Percentiles rank a stretch among this genome's conserved stretches.
These are phyloP conservation scores for Dimorphilus gyrociliatus DNA, from an alignment of 2,888 invertebrate species.

Conservation along the genomic window DNA sequence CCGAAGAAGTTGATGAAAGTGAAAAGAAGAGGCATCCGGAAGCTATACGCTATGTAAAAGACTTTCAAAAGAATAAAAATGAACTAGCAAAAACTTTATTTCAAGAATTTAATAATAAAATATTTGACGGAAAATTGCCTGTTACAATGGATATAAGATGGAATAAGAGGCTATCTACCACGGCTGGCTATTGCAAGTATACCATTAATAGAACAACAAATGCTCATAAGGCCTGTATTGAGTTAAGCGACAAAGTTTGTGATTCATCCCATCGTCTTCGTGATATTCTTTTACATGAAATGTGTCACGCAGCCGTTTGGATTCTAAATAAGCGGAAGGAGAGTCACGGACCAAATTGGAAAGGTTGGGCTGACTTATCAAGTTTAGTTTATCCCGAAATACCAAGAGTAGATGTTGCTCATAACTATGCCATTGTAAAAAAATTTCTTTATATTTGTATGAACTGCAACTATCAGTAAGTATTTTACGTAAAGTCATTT, in stretches of 20 bases:
- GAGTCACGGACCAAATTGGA: slow-evolving; percentile 53
- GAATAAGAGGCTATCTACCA: slow-evolving; percentile 62
- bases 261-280: slow-evolving; percentile 51
- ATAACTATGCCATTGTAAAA: slow-evolving; percentile 63
- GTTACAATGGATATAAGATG: slow-evolving; percentile 40
- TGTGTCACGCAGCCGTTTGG: slow-evolving; percentile 90
- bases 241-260: slow-evolving; percentile 62
- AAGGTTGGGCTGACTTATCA: slow-evolving; percentile 20
- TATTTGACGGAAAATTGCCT: slow-evolving; percentile 48
- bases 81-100: slow-evolving; percentile 52
- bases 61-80: slow-evolving; percentile 51
- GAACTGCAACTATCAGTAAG: slow-evolving; percentile 43
- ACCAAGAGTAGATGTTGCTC: slow-evolving; percentile 63
- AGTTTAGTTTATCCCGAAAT: slow-evolving; percentile 33
- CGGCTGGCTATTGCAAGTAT: slow-evolving; percentile 56
- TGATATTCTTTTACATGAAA: slow-evolving; percentile 79
- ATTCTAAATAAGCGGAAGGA: slow-evolving; percentile 55
- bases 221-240: slow-evolving; percentile 50
- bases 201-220: slow-evolving; percentile 34
- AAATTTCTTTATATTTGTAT: slow-evolving; percentile 59
- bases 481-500: slow-evolving; percentile 1
- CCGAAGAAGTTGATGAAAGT: no score
- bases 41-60: slow-evolving; percentile 40
- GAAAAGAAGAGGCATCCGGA: no score
- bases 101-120: slow-evolving; percentile 53